Percentiles rank a stretch among this genome's conserved stretches.
These are phyloP conservation scores for Callaeas wilsoni DNA, from an alignment of 2,113 vertebrate genomes.

Conservation along the genomic window DNA sequence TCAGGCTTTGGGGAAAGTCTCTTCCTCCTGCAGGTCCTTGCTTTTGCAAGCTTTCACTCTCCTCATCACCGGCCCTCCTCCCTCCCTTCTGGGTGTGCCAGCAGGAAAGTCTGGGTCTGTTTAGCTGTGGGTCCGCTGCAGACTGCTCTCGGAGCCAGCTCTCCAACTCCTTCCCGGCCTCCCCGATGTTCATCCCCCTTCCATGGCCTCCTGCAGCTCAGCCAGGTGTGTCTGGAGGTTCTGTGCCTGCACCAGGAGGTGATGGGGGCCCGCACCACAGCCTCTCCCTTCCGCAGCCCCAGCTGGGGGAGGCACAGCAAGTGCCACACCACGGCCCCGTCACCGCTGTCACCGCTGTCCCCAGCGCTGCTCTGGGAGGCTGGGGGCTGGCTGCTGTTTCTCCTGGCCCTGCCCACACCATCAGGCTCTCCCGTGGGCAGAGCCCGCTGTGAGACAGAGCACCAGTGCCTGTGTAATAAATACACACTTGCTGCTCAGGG, in stretches of 20 bases:
- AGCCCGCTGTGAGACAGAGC: background rate
- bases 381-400: background rate
- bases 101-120: background rate
- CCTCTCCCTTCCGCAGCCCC: background rate
- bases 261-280: rapidly evolving
- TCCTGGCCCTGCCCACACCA: background rate
- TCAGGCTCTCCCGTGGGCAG: background rate
- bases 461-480: background rate
- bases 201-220: background rate
- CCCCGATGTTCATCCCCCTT: background rate
- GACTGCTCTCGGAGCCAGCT: background rate
- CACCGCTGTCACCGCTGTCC: background rate
- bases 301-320: background rate
- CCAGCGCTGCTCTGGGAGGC: background rate
- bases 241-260: no score
- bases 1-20: background rate
- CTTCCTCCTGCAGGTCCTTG: no score
- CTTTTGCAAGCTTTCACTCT: background rate
- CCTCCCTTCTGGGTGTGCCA: background rate
- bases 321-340: background rate
- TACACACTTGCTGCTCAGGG: background rate
- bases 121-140: background rate
- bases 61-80: background rate
- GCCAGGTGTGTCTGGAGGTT: background rate
- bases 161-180: background rate